Evolutionary conservation across 2,797 vertebrate species (phyloP).

Genomic region (Clarias laeviceps): DNA sequence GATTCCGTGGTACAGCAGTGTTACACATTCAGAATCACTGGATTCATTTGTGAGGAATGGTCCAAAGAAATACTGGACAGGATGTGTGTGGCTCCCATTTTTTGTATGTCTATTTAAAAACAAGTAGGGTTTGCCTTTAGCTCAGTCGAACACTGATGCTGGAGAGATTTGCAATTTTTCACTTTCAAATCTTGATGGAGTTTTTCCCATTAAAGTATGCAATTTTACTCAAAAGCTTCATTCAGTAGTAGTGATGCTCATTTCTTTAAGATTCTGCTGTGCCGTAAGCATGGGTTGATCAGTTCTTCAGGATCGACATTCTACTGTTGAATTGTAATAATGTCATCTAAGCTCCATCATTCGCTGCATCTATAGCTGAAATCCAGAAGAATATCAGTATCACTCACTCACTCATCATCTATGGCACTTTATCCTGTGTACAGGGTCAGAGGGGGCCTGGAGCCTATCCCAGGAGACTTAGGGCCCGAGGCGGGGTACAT

Average conservation of each 20-base stretch:
- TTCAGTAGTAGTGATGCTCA: neutral
- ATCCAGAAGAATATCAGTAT: neutral
- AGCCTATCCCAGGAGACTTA: too few relatives aligned
- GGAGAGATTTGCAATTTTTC: neutral
- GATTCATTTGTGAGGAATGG: neutral
- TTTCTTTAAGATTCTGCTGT: neutral
- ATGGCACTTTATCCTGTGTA: too few relatives aligned
- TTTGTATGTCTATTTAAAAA: neutral
- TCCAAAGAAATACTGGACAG: neutral
- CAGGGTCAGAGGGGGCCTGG: too few relatives aligned
- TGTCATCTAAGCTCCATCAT: neutral
- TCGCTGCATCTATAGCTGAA: constrained; percentile 3
- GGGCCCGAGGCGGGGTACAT: too few relatives aligned
- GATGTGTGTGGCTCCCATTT: neutral
- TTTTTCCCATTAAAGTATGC: neutral
- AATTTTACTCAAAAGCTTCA: neutral
- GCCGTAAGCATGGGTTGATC: neutral
- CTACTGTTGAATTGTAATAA: neutral
- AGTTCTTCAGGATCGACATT: neutral
- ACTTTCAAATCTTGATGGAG: neutral
- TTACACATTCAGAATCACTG: neutral
- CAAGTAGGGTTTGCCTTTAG: neutral
- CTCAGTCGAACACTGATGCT: neutral
- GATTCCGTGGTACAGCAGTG: neutral
- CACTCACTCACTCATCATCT: too few relatives aligned